Percentiles rank a stretch among this genome's conserved stretches.
phyloP scores from a whole-genome alignment of 2,113 vertebrate genomes.

The Orycteropus afer region DNA sequence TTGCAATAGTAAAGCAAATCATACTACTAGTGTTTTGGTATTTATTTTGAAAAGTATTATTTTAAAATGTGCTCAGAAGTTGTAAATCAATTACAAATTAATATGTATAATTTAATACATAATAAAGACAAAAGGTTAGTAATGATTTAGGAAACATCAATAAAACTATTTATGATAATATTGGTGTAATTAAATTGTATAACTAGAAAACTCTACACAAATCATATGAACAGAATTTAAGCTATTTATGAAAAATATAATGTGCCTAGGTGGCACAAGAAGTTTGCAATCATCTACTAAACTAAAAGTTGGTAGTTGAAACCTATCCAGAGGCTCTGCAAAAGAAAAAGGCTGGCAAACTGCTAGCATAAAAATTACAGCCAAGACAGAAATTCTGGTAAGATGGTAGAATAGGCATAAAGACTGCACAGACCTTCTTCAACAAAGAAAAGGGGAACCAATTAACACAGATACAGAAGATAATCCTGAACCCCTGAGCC shows the following conservation, averaged over 20 bases:
- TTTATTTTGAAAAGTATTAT: conserved; percentile 8
- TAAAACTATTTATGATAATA: no score
- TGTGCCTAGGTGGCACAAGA: neutral
- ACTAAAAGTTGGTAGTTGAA: neutral
- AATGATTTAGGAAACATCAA: conserved; percentile 1
- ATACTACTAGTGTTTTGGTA: neutral
- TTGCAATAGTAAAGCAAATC: neutral
- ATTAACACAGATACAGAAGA: no score
- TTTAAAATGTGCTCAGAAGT: neutral
- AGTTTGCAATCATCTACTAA: neutral
- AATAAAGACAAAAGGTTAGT: neutral
- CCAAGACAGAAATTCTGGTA: neutral
- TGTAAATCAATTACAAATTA: conserved; percentile 9
- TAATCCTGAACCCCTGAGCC: no score
- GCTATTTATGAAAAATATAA: neutral
- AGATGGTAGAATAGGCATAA: no score
- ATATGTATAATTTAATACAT: neutral
- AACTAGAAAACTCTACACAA: neutral
- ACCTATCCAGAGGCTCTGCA: neutral
- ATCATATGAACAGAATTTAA: neutral
- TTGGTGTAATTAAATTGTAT: conserved; percentile 11
- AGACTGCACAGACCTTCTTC: no score
- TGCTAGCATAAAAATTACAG: neutral
- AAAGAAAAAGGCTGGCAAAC: no score
- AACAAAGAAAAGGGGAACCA: no score